A percentile compares a stretch with the other conserved stretches of the same genome.
Conservation (phyloP, 2,113 vertebrate species). For the Nothocercus nigrocapillus region DNA sequence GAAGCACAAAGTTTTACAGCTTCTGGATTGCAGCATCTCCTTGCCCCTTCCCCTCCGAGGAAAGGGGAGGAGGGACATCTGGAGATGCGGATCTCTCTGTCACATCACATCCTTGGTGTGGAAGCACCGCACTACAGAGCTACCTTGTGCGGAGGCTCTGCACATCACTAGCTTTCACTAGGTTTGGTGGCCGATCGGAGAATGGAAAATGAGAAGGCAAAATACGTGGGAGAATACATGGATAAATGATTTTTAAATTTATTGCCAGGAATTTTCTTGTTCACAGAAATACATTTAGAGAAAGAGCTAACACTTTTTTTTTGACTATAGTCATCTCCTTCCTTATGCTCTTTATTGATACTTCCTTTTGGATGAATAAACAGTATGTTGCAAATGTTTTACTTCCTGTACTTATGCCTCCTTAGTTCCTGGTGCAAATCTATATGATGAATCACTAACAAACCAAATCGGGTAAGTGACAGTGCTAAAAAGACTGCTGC, state of each 20-base stretch:
- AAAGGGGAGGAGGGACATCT: background rate
- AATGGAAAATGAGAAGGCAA: background rate
- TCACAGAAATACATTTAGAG: background rate
- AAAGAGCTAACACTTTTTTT: background rate
- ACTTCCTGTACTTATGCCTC: background rate
- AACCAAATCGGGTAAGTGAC: background rate
- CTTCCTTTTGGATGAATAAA: background rate
- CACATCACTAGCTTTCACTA: background rate
- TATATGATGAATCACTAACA: background rate
- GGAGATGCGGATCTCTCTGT: background rate
- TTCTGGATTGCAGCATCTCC: background rate
- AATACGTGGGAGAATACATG: background rate
- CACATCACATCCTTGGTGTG: background rate
- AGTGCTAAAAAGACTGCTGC: conserved; percentile 1
- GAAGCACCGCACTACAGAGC: background rate
- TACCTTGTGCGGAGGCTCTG: background rate
- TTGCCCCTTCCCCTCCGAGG: background rate
- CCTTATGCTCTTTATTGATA: background rate
- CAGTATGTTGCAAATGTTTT: background rate
- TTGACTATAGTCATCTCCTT: background rate
- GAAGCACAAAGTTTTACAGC: background rate
- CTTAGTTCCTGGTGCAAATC: background rate
- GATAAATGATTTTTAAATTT: background rate
- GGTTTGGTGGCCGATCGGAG: background rate
- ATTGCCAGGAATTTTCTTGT: background rate